Evolutionary conservation across 2,888 invertebrate species (phyloP), one percentile per base, ranked within the genome.

Genomic region (Atrina japonica): DNA sequence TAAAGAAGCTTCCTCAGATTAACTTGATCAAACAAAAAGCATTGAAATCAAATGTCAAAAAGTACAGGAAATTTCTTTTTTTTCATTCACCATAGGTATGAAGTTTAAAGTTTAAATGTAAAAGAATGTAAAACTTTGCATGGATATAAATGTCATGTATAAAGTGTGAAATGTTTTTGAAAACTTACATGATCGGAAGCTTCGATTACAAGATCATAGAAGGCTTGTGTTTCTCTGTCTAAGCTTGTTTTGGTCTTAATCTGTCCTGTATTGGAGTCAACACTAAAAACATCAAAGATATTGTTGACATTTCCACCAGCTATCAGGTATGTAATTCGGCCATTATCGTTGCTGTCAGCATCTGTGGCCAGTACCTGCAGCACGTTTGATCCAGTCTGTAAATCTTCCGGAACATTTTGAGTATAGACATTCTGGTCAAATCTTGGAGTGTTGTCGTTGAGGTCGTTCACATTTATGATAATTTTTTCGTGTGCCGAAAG

Each of bases 391-490:
- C 76, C 76, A 25, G 75, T 58, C 0, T 6, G 25, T 25, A 70
- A 66, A 63, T 85, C 77, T 60, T 98, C 98, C 63, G 94, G 89
- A 3, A 98, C 94, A 2, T 95, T 94, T 0, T 96, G 95, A 85
- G 96, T 96, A 90, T 97, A 98, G 23, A 96, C 92, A 0, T 93
- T 90, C 67, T 93, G 94, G 81, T 95, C 95, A 67, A 90, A 96
- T 0, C 95, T 91, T 0, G 98, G 98, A 0, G 95, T 92, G 90
- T 98, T 97, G 88, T 98, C 98, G 90, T 98, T 98, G 5, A 95
- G 94, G 90, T 98, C 98, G 0, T 95, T 95, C 0, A 98, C 95
- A 90, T 95, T 96, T n/a, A 98, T 95, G 76, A 94, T 93, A 18
- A 98, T 75, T 35, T 79, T 69, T 7, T 75, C 70, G 75, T 72